Evolutionary conservation across 2,888 invertebrate genomes (phyloP).

Genomic region (Scaptomyza caliginosa): DNA sequence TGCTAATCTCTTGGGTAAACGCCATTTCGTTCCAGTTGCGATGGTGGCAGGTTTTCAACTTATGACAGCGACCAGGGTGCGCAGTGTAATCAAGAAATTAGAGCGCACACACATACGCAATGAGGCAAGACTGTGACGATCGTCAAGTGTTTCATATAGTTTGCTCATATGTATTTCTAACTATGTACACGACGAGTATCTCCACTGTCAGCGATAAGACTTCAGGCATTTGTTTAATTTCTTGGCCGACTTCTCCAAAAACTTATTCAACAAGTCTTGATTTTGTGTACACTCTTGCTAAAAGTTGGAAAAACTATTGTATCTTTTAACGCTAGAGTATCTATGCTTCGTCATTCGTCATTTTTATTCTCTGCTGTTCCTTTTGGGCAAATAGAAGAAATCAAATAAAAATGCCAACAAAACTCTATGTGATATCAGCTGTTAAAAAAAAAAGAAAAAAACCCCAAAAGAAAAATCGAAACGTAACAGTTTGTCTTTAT

Average conservation of each 20-base stretch:
- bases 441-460: constrained; percentile 26
- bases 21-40: constrained; percentile 14
- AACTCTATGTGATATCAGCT: constrained; percentile 64
- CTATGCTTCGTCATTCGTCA: neutral
- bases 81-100: constrained; percentile 73
- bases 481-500: no score
- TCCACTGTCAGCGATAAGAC: constrained; percentile 27
- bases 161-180: neutral
- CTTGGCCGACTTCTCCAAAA: constrained; percentile 31
- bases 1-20: constrained; percentile 67
- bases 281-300: no score
- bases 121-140: constrained; percentile 1
- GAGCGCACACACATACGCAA: constrained; percentile 48
- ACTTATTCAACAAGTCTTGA: constrained; percentile 12
- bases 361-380: constrained; percentile 3
- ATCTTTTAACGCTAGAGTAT: neutral
- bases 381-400: constrained; percentile 47
- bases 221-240: constrained; percentile 39
- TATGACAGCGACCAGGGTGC: constrained; percentile 17
- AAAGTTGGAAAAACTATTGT: neutral
- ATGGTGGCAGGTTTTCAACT: constrained; percentile 23
- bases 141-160: constrained; percentile 33
- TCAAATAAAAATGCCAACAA: constrained; percentile 58
- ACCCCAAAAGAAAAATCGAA: neutral
- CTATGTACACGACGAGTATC: neutral